A percentile compares a stretch with the other conserved stretches of the same genome.
Evolutionary conservation across 2,888 invertebrate species (phyloP).

Genomic region (Pyralis farinalis): DNA sequence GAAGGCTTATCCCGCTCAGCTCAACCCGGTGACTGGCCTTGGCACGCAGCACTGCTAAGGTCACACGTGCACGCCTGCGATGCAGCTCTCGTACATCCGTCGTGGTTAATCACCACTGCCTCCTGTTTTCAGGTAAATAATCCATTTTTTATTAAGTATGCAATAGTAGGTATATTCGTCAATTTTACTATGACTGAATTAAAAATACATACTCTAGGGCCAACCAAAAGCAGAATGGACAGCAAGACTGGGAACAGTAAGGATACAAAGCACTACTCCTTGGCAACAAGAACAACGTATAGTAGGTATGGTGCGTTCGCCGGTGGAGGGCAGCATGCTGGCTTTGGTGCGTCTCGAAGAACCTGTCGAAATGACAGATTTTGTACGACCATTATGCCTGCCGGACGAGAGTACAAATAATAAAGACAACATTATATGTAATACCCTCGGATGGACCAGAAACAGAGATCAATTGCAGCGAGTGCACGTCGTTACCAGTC

Average conservation of each 20-base stretch:
- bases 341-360: constrained; percentile 90
- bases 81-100: constrained; percentile 89
- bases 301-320: constrained; percentile 93
- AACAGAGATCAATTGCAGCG: constrained; percentile 91
- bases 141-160: too few relatives aligned
- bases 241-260: constrained; percentile 88
- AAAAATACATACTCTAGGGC: constrained; percentile 66
- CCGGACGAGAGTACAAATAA: constrained; percentile 77
- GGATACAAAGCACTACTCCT: constrained; percentile 89
- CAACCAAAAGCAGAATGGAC: constrained; percentile 94
- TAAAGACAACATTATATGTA: constrained; percentile 80
- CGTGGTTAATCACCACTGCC: constrained; percentile 93
- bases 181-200: constrained; percentile 3
- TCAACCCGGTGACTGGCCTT: constrained; percentile 94
- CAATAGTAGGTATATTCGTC: too few relatives aligned
- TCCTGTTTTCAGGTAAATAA: constrained; percentile 89
- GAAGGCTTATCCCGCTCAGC: constrained; percentile 86
- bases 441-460: constrained; percentile 92
- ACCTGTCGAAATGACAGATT: constrained; percentile 88
- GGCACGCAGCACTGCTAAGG: constrained; percentile 91
- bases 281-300: constrained; percentile 93
- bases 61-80: constrained; percentile 94
- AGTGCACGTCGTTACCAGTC: constrained; percentile 87
- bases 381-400: constrained; percentile 90
- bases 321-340: constrained; percentile 93